Evolutionary conservation across 2,797 vertebrate genomes (phyloP).

Genomic region (Myotis daubentonii): DNA sequence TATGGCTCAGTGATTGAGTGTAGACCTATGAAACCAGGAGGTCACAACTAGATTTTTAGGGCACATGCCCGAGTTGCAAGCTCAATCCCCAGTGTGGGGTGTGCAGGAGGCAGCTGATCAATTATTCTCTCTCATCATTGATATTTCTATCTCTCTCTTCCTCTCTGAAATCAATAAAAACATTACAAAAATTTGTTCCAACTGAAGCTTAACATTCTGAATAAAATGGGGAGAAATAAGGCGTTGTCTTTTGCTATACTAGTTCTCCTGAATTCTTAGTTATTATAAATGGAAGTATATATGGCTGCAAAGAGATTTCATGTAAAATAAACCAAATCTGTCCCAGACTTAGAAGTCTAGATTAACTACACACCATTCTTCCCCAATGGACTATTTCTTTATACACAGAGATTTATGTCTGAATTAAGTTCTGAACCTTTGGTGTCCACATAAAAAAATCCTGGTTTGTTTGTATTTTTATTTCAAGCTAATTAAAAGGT

Average conservation of each 20-base stretch:
- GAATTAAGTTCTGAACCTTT: slow-evolving; percentile 48
- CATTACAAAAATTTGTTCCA: too few relatives aligned
- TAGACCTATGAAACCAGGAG: too few relatives aligned
- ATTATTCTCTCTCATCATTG: too few relatives aligned
- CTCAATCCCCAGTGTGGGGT: too few relatives aligned
- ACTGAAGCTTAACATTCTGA: slow-evolving; percentile 36
- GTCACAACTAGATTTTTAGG: too few relatives aligned
- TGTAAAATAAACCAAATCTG: slow-evolving; percentile 23
- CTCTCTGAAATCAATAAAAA: too few relatives aligned
- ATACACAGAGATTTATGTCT: slow-evolving; percentile 42
- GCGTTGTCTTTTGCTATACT: slow-evolving; percentile 19
- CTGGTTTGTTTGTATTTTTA: slow-evolving; percentile 46
- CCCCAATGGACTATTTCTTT: neutral
- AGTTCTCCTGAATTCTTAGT: slow-evolving; percentile 27
- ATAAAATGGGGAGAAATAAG: neutral
- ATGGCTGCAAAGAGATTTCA: slow-evolving; percentile 11
- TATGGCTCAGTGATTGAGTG: too few relatives aligned
- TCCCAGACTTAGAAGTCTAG: slow-evolving; percentile 21
- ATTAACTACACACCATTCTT: neutral
- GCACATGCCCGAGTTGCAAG: too few relatives aligned
- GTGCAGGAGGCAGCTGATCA: too few relatives aligned
- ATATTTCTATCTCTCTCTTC: too few relatives aligned
- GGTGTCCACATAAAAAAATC: slow-evolving; percentile 8
- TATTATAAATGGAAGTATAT: slow-evolving; percentile 45
- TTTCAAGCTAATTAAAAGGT: slow-evolving; percentile 66